Base-by-base conservation (phyloP, 2,797 vertebrate genomes). In the Cynopterus sphinx region DNA sequence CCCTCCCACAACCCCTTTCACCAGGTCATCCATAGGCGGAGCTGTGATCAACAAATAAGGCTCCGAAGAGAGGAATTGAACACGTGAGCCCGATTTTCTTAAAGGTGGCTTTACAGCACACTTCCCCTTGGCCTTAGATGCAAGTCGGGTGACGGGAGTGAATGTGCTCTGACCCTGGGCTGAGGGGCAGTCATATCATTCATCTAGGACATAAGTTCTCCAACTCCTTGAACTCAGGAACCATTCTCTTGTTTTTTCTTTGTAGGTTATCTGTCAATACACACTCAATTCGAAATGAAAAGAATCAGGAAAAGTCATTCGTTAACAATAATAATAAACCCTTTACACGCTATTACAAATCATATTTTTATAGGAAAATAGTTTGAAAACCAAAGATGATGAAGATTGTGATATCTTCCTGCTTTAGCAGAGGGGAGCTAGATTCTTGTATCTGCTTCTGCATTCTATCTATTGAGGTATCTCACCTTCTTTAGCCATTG, bases 11-110 rank as follows among this genome's bases (percentile, higher is more conserved):
- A 0, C 17, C 2, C 17, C 31, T 17, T 3, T 24, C 22, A 0
- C 33, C 55, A 71, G 2, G 21, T 11, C 0, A 0, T 1, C 1
- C 17, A 8, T 9, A 8, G 0, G 1, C 7, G 0, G 5, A 3
- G 11, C 3, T 5, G 6, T 1, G 6, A 3, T 33, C 11, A 13
- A 11, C 31, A 15, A n/a, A 36, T 0, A 0, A 4, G 41, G 13
- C 13, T 11, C 39, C 2, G 13, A 19, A n/a, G 15, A 17, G 31
- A 33, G 51, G n/a, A 19, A 12, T 21, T 26, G 13, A 6, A 0
- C 1, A 1, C 0, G 10, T 46, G 26, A 19, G 36, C 51, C 26
- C 16, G 9, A 26, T 68, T 85, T 55, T 46, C 26, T 31, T 19
- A 11, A 31, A 67, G 46, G 9, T 17, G 33, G 11, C n/a, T 46